phyloP scores from a whole-genome alignment of 2,797 vertebrate species.

The Pangasius larnaudii region DNA sequence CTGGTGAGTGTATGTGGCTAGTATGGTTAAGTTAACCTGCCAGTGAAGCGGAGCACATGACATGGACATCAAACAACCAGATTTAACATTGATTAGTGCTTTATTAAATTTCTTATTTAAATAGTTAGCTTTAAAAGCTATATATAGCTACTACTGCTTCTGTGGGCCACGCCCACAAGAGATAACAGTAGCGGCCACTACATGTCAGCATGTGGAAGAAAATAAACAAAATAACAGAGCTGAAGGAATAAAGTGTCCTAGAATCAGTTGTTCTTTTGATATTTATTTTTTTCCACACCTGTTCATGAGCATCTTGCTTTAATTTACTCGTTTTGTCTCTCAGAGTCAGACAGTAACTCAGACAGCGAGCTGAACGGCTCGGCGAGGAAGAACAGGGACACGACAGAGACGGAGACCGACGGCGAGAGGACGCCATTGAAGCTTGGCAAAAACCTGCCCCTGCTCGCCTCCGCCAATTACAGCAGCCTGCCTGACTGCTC shows the following conservation, averaged over 20 bases:
- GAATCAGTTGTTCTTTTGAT: background rate
- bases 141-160: background rate
- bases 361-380: constrained; percentile 92
- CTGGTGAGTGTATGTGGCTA: no score
- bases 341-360: constrained; percentile 97
- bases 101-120: no score
- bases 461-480: constrained; percentile 83
- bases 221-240: background rate
- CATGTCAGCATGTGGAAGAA: no score
- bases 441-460: constrained; percentile 84
- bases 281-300: background rate
- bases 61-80: no score
- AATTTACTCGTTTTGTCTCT: background rate
- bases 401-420: constrained; percentile 83
- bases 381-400: constrained; percentile 86
- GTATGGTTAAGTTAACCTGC: no score
- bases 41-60: no score
- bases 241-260: background rate
- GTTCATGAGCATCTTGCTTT: background rate
- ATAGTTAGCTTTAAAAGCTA: no score
- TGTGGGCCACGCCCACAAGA: background rate
- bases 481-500: constrained; percentile 78
- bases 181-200: no score
- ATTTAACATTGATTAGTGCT: no score
- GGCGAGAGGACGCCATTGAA: constrained; percentile 87